Conservation (phyloP, 2,113 vertebrate species). For the Pogonocichla stellata region DNA sequence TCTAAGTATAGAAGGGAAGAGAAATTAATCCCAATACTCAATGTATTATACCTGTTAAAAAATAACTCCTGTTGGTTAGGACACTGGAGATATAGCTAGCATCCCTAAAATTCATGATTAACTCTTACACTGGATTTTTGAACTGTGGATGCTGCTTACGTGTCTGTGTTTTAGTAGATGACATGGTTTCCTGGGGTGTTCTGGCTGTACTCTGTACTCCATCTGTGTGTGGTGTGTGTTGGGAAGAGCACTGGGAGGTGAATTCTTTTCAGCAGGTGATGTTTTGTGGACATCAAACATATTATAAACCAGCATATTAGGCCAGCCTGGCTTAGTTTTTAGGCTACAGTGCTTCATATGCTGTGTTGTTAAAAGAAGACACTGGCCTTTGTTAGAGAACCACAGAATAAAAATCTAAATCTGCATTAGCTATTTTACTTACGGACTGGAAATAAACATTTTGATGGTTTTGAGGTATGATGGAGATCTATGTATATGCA, state of each 20-base stretch:
- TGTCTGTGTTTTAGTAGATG: background rate
- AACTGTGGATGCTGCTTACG: background rate
- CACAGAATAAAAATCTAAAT: background rate
- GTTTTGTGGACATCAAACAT: background rate
- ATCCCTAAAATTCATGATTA: background rate
- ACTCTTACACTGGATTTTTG: background rate
- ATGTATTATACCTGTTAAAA: background rate
- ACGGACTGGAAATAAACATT: background rate
- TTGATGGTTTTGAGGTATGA: background rate
- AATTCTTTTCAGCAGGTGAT: background rate
- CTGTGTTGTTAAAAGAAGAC: background rate
- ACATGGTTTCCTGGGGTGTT: background rate
- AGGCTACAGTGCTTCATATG: accelerated
- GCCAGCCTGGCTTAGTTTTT: background rate
- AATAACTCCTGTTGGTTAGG: background rate
- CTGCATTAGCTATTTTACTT: background rate
- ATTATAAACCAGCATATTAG: too few relatives aligned
- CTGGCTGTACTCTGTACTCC: background rate
- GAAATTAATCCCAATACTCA: background rate
- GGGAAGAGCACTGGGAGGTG: background rate
- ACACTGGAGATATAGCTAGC: background rate
- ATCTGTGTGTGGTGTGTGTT: accelerated
- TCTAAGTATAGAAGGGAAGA: background rate
- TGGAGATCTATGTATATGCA: background rate
- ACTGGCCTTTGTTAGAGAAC: background rate